Evolutionary conservation across 2,113 vertebrate species (phyloP), one percentile per base, ranked within the genome.

Genomic region (Bufo bufo): DNA sequence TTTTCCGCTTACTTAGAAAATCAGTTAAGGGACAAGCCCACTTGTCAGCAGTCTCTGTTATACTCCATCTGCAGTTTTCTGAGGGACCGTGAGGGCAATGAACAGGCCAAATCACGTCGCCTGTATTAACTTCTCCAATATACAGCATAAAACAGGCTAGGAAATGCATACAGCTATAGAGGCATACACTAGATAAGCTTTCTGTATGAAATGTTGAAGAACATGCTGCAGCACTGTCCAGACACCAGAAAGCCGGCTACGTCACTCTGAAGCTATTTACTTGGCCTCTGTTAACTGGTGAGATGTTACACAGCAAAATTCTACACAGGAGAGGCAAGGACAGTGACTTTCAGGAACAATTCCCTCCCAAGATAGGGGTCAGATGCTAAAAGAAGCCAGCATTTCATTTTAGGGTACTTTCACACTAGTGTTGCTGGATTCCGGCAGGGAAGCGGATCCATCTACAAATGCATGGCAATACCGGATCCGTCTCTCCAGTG

Each of bases 21-120:
- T 61, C 84, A 77, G 56, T 85, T 63, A 77, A 85, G 33, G 17
- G 3, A 77, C 59, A 52, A 23, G 58, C 58, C 52, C 58, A 85
- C 63, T 85, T 78, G 85, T 63, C 58, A 61, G 75, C 49, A 23
- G 58, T 58, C 72, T 78, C 11, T n/a, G 23, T 54, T 78, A 86
- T 78, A 74, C 58, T 78, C 59, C 56, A 86, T 77, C 74, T 86
- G 58, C 59, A 86, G 52, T 78, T 82, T 86, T 66, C 85, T 74
- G 43, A 78, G 45, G 74, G 74, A 50, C 56, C 45, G 84, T 63
- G 33, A 85, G 56, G 72, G 54, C 71, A 77, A 61, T 65, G 59
- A 23, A 49, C 45, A 78, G 74, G 74, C 54, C 74, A 86, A 52
- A 54, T 50, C 50, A 77, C 6, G 11, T 56, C n/a, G 58, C 65